Percentiles rank a stretch among this genome's conserved stretches.
These are phyloP conservation scores for Toxonevra muliebris DNA, from an alignment of 2,888 invertebrate species.

Conservation along the genomic window DNA sequence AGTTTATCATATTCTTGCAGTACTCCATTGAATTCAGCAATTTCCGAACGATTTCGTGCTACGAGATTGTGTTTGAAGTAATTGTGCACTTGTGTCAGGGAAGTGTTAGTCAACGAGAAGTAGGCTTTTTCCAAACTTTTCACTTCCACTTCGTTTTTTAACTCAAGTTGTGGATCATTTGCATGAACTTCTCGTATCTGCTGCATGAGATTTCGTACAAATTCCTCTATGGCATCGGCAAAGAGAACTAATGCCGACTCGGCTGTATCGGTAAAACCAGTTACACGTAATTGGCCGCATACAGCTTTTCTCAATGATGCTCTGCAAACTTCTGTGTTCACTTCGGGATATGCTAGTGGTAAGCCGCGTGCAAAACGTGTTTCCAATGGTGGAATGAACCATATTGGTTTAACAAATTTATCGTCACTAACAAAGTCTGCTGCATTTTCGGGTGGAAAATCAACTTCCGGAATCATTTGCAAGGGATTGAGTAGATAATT, in stretches of 20 bases:
- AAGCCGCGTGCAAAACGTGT: slow-evolving; percentile 57
- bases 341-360: slow-evolving; percentile 50
- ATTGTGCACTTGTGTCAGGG: slow-evolving; percentile 60
- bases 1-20: slow-evolving; percentile 62
- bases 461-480: slow-evolving; percentile 64
- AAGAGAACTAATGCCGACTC: slow-evolving; percentile 57
- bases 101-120: slow-evolving; percentile 54
- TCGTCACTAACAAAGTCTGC: slow-evolving; percentile 58
- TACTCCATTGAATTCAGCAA: slow-evolving; percentile 59
- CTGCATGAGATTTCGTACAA: slow-evolving; percentile 54
- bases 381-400: slow-evolving; percentile 60
- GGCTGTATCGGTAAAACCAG: slow-evolving; percentile 61
- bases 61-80: slow-evolving; percentile 63
- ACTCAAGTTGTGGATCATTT: slow-evolving; percentile 40
- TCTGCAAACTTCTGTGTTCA: slow-evolving; percentile 52
- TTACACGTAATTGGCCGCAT: slow-evolving; percentile 60
- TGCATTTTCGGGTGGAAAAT: slow-evolving; percentile 61
- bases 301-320: slow-evolving; percentile 58
- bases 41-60: slow-evolving; percentile 58
- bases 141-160: slow-evolving; percentile 47
- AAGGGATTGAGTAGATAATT: slow-evolving; percentile 62
- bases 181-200: slow-evolving; percentile 48
- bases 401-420: slow-evolving; percentile 61
- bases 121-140: slow-evolving; percentile 58
- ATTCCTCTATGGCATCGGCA: slow-evolving; percentile 61